These are phyloP conservation scores for Megalonaias nervosa DNA, from an alignment of 1,140 invertebrate species.

Conservation along the genomic window DNA sequence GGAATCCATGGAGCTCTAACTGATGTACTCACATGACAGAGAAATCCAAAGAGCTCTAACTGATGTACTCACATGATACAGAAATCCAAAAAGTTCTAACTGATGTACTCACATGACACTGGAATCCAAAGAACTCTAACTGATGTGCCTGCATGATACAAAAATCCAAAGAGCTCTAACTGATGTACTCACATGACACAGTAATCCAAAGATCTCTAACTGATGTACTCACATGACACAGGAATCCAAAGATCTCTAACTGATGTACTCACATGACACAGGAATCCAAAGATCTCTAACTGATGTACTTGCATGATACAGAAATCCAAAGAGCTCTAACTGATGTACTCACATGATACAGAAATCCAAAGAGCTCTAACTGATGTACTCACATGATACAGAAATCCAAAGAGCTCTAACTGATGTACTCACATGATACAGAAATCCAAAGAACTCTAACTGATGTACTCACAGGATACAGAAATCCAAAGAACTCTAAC, in stretches of 20 bases:
- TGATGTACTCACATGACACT: too few species aligned
- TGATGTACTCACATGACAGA: too few species aligned
- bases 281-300: neutral
- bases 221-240: too few species aligned
- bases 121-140: neutral
- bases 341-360: conserved; percentile 66
- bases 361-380: conserved; percentile 34
- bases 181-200: conserved; percentile 66
- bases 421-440: too few species aligned
- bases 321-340: conserved; percentile 65
- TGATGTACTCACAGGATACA: conserved; percentile 58
- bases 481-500: conserved; percentile 65
- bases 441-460: neutral
- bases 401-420: too few species aligned
- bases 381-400: too few species aligned
- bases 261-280: neutral
- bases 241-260: too few species aligned
- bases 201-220: conserved; percentile 30
- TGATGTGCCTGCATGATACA: conserved; percentile 58
- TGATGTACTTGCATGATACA: conserved; percentile 58
- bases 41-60: too few species aligned
- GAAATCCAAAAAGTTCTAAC: too few species aligned
- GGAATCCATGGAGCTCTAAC: too few species aligned
- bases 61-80: too few species aligned
- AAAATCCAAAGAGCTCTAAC: conserved; percentile 65